A percentile compares a stretch with the other conserved stretches of the same genome.
Conservation (phyloP, 2,888 invertebrate species). For the Ceraclea dissimilis region DNA sequence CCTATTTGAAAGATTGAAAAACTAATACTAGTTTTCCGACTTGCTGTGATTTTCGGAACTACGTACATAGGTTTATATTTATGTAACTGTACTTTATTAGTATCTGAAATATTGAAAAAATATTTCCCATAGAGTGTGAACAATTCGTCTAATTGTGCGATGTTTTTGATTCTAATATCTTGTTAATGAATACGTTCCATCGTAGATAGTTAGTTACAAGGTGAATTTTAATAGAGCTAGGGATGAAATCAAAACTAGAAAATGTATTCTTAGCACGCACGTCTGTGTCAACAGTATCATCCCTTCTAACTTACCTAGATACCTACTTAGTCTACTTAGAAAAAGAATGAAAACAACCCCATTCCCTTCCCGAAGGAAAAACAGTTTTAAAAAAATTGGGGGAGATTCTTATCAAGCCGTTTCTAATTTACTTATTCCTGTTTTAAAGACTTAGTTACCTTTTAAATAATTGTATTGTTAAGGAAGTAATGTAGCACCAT, state of each 20-base stretch:
- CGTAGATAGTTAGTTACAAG: too few species aligned
- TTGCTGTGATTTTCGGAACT: too few species aligned
- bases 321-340: background rate
- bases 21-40: too few species aligned
- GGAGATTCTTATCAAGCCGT: slow-evolving; percentile 70
- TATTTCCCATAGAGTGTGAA: too few species aligned
- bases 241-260: background rate
- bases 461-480: slow-evolving; percentile 33
- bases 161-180: too few species aligned
- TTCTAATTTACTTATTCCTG: slow-evolving; percentile 75
- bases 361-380: slow-evolving; percentile 34
- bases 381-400: slow-evolving; percentile 37
- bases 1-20: too few species aligned
- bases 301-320: slow-evolving; percentile 8
- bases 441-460: slow-evolving; percentile 69
- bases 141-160: too few species aligned
- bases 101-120: too few species aligned
- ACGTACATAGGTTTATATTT: too few species aligned
- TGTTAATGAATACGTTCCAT: too few species aligned
- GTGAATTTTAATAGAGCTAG: too few species aligned
- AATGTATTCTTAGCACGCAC: slow-evolving; percentile 25
- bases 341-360: slow-evolving; percentile 30
- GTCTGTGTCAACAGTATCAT: slow-evolving; percentile 20
- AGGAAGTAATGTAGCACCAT: slow-evolving; percentile 16
- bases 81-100: too few species aligned